These are phyloP conservation scores for Brachyhypopomus occidentalis DNA, from an alignment of 2,113 vertebrate species.

Conservation along the genomic window DNA sequence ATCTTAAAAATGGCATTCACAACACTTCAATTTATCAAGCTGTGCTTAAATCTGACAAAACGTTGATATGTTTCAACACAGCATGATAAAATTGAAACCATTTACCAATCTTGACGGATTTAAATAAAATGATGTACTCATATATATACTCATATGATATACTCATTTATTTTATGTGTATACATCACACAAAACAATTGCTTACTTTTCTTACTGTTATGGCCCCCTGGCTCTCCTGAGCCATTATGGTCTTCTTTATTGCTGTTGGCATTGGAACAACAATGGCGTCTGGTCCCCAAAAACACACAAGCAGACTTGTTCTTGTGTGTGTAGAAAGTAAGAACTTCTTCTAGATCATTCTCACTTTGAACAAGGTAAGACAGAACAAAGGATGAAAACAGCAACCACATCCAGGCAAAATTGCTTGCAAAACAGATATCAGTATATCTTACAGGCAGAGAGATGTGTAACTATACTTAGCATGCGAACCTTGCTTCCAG, in stretches of 20 bases:
- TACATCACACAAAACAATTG: conserved; percentile 17
- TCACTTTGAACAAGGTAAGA: conserved; percentile 79
- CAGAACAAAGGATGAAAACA: conserved; percentile 50
- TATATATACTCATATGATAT: too few relatives aligned
- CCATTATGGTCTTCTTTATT: conserved; percentile 51
- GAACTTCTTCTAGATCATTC: conserved; percentile 89
- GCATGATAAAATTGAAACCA: too few relatives aligned
- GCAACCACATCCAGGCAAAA: conserved; percentile 42
- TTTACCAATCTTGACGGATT: too few relatives aligned
- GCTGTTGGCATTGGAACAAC: conserved; percentile 63
- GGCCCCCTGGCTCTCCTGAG: conserved; percentile 58
- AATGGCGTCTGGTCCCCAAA: conserved; percentile 79
- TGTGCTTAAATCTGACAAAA: too few relatives aligned
- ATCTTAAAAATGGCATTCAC: too few relatives aligned
- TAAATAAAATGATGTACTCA: too few relatives aligned
- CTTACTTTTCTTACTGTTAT: conserved; percentile 77
- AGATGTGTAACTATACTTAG: conserved; percentile 36
- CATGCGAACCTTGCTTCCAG: conserved; percentile 82
- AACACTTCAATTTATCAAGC: too few relatives aligned
- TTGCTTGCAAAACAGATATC: conserved; percentile 4
- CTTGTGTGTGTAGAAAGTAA: conserved; percentile 94
- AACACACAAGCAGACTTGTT: conserved; percentile 90
- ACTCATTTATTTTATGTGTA: too few relatives aligned
- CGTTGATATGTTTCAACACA: too few relatives aligned
- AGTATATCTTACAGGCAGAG: conserved; percentile 10